phyloP scores from a whole-genome alignment of 2,797 vertebrate species.

The Enteromius unitaeniatus region DNA sequence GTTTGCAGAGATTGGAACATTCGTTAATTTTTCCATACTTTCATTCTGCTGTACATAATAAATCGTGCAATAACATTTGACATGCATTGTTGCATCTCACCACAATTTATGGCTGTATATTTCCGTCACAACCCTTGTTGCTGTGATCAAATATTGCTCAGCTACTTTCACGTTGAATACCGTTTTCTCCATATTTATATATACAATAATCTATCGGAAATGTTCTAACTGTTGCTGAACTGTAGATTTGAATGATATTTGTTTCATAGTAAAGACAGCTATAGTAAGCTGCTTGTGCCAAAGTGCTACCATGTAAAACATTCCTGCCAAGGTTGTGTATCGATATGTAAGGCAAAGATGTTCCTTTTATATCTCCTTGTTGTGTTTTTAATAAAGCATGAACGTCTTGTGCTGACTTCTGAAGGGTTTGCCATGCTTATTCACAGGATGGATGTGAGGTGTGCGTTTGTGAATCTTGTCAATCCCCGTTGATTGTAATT shows the following conservation, averaged over 20 bases:
- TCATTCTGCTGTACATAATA: constrained; percentile 36
- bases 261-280: constrained; percentile 45
- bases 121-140: constrained; percentile 2
- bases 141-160: constrained; percentile 31
- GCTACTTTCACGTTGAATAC: constrained; percentile 12
- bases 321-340: constrained; percentile 36
- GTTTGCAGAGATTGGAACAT: constrained; percentile 8
- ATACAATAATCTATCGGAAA: constrained; percentile 27
- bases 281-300: constrained; percentile 45
- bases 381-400: constrained; percentile 62
- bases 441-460: constrained; percentile 17
- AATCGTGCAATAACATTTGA: constrained; percentile 27
- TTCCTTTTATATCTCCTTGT: constrained; percentile 48
- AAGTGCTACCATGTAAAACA: constrained; percentile 42
- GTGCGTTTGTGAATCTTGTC: constrained; percentile 5
- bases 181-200: constrained; percentile 33
- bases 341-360: constrained; percentile 28
- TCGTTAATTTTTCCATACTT: constrained; percentile 10
- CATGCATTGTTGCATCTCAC: constrained; percentile 17
- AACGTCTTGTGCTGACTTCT: constrained; percentile 44
- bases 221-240: constrained; percentile 33
- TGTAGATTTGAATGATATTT: constrained; percentile 38
- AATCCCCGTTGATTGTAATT: not conserved
- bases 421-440: constrained; percentile 16
- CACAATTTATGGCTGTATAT: constrained; percentile 23